Evolutionary conservation across 2,888 invertebrate species (phyloP).

Genomic region (Caenorhabditis drosophilae): DNA sequence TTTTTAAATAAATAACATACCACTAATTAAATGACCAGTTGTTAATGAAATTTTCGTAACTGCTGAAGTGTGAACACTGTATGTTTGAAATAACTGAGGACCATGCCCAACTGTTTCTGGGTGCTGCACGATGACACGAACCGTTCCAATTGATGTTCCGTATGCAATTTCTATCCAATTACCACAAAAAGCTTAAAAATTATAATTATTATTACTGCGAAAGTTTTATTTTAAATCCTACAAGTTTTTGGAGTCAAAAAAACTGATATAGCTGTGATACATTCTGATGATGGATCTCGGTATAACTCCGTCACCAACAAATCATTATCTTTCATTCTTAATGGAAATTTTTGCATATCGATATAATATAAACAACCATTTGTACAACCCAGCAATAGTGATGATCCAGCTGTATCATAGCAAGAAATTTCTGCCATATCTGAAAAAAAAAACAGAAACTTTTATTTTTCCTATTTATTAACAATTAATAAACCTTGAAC

Average conservation of each 20-base stretch:
- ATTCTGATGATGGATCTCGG: conserved; percentile 87
- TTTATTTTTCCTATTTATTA: background rate
- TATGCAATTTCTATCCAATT: conserved; percentile 99
- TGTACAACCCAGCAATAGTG: conserved; percentile 89
- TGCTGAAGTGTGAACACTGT: conserved; percentile 64
- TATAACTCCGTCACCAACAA: conserved; percentile 93
- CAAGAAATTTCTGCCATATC: conserved; percentile 93
- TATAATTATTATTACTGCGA: background rate
- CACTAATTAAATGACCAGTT: conserved; percentile 91
- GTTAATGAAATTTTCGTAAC: conserved; percentile 76
- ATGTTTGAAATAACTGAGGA: conserved; percentile 88
- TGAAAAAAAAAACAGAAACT: conserved; percentile 48
- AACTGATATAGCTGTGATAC: conserved; percentile 95
- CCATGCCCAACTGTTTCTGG: conserved; percentile 98
- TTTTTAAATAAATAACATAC: too few relatives aligned
- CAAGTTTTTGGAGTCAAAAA: conserved; percentile 98
- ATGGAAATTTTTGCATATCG: conserved; percentile 96
- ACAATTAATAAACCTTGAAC: too few relatives aligned
- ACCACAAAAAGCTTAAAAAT: conserved; percentile 84
- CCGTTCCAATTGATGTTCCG: conserved; percentile 88
- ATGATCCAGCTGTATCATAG: conserved; percentile 90
- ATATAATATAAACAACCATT: conserved; percentile 77
- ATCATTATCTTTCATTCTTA: conserved; percentile 97
- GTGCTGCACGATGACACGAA: conserved; percentile 95
- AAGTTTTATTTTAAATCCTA: conserved; percentile 73